phyloP scores from a whole-genome alignment of 2,113 vertebrate species.

The Bombycilla garrulus region DNA sequence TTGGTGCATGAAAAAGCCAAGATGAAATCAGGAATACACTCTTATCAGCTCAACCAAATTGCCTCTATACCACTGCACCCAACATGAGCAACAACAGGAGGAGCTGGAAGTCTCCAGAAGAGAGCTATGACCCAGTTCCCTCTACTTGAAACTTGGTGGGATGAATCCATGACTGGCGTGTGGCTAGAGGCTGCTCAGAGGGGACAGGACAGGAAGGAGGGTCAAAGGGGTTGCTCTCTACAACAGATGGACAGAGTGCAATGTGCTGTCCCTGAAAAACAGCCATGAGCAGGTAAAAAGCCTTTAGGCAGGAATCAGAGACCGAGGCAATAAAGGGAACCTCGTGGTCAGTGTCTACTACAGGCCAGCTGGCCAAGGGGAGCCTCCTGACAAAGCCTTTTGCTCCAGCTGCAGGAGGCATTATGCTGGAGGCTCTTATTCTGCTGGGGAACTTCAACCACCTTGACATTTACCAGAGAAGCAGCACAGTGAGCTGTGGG shows the following conservation, averaged over 20 bases:
- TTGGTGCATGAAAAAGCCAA: not conserved
- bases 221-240: not conserved
- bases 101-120: not conserved
- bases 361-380: not conserved
- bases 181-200: not conserved
- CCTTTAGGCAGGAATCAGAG: not conserved
- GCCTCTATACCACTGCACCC: not conserved
- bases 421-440: not conserved
- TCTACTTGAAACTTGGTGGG: not conserved
- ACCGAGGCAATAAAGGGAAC: not conserved
- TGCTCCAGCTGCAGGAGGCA: not conserved
- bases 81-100: not conserved
- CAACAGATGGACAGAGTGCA: not conserved
- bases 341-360: not conserved
- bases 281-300: not conserved
- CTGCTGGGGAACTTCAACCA: not conserved
- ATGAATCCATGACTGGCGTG: not conserved
- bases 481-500: rapidly evolving
- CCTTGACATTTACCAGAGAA: not conserved
- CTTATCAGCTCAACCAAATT: not conserved
- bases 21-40: not conserved
- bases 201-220: not conserved
- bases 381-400: not conserved
- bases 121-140: not conserved
- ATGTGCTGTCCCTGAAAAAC: not conserved